Conservation (phyloP, 1,140 invertebrate genomes). For the Heliconius melpomene region DNA sequence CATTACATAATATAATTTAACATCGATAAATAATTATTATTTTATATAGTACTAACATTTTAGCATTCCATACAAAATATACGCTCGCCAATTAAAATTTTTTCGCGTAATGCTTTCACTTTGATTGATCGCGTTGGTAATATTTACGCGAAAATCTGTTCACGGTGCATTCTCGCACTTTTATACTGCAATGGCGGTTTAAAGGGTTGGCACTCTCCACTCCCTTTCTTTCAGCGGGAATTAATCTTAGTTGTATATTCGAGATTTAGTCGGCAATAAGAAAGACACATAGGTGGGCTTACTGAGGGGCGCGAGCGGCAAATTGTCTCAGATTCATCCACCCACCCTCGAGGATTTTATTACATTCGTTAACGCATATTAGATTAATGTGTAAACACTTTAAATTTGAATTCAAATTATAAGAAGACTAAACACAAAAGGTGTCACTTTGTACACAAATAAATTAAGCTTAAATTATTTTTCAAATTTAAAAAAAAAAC, state of each 20-base stretch:
- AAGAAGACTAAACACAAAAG: slow-evolving; percentile 41
- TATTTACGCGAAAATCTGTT: slow-evolving; percentile 12
- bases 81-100: slow-evolving; percentile 13
- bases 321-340: slow-evolving; percentile 76
- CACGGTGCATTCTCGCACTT: slow-evolving; percentile 21
- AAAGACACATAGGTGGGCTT: slow-evolving; percentile 80
- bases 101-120: slow-evolving; percentile 19
- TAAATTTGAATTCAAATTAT: slow-evolving; percentile 67
- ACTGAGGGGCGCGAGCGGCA: slow-evolving; percentile 64
- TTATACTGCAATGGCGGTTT: slow-evolving; percentile 28
- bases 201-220: slow-evolving; percentile 68
- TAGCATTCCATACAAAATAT: not conserved
- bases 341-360: slow-evolving; percentile 69
- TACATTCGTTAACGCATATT: slow-evolving; percentile 79
- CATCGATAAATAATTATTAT: slow-evolving; percentile 21
- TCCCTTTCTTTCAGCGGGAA: slow-evolving; percentile 77
- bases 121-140: slow-evolving; percentile 16
- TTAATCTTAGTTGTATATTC: slow-evolving; percentile 81
- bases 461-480: not conserved
- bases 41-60: too few relatives aligned
- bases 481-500: not conserved
- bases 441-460: not conserved
- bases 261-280: slow-evolving; percentile 78
- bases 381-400: slow-evolving; percentile 73
- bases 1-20: not conserved